Base-by-base conservation (phyloP, 2,113 vertebrate genomes). In the Mastomys coucha region DNA sequence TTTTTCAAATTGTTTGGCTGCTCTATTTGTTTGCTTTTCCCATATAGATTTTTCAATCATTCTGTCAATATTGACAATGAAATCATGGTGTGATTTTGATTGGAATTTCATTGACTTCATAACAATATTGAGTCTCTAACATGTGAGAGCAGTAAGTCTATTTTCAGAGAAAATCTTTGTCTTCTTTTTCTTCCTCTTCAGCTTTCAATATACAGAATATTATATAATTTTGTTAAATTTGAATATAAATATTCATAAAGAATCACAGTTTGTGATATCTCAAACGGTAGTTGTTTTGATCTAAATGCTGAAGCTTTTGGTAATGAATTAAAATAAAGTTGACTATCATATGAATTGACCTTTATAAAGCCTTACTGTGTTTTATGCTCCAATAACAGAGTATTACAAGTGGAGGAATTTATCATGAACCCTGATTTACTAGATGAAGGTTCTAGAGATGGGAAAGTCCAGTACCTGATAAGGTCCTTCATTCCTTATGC, bases 41-140 rank as follows among this genome's bases (percentile, higher is more conserved):
- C 12, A 33, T 92, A 94, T 92, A 72, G 84, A 96, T 92, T 92
- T 86, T 72, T 72, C 51, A 86, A 96, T 89, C 22, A 78, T 63
- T 86, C 78, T 80, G 36, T 88, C 89, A 84, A 89, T 94, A 77
- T 91, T 84, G 88, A 77, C 14, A 69, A 91, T 24, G 60, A 77
- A 91, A 70, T 84, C 58, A 76, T 60, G 39, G 39, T 92, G 89
- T 24, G 26, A 84, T 63, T 92, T 94, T 94, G 84, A 88, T 94
- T 94, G 76, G 39, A 80, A 88, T 88, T 72, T 91, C 51, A 77
- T 63, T 88, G 84, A 77, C 84, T 77, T 88, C 63, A 88, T 70
- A 51, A 88, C 17, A 84, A 60, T 76, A 69, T 70, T 42, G 76
- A 84, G 11, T 84, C 49, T 91, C 58, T 16, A 75, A 81, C 58